phyloP scores from a whole-genome alignment of 2,888 invertebrate genomes.

The Perithous albicinctus region DNA sequence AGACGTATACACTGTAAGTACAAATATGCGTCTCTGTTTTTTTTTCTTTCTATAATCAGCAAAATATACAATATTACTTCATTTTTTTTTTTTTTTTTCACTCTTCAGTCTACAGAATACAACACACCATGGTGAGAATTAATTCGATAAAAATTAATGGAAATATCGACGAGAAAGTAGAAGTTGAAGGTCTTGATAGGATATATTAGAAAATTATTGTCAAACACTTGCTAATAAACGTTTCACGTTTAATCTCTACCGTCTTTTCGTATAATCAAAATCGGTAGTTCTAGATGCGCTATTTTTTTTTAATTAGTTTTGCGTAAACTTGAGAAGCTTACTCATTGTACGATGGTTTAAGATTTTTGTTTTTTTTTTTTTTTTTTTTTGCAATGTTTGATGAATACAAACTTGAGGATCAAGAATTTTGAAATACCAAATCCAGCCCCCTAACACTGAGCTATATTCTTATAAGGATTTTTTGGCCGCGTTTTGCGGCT shows the following conservation, averaged over 20 bases:
- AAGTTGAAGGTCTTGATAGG: constrained; percentile 83
- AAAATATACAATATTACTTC: constrained; percentile 40
- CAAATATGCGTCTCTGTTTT: constrained; percentile 11
- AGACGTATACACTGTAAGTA: constrained; percentile 90
- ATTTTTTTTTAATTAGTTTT: too few relatives aligned
- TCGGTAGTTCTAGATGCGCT: background rate
- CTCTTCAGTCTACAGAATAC: constrained; percentile 87
- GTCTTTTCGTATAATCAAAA: background rate
- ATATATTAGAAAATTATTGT: constrained; percentile 74
- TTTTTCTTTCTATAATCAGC: constrained; percentile 14
- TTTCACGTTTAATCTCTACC: background rate
- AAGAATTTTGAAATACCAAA: too few relatives aligned
- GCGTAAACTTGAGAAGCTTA: too few relatives aligned
- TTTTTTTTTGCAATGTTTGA: too few relatives aligned
- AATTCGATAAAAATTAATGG: constrained; percentile 89
- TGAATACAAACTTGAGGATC: too few relatives aligned
- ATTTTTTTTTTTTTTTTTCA: too few relatives aligned
- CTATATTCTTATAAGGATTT: too few relatives aligned
- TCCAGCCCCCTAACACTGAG: too few relatives aligned
- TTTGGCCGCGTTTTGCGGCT: too few relatives aligned
- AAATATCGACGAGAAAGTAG: constrained; percentile 86
- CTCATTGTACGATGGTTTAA: too few relatives aligned
- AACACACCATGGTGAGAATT: constrained; percentile 91
- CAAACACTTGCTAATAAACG: constrained; percentile 12
- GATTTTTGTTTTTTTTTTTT: too few relatives aligned